Conservation (phyloP, 2,797 vertebrate species). For the Neopelma chrysocephalum region DNA sequence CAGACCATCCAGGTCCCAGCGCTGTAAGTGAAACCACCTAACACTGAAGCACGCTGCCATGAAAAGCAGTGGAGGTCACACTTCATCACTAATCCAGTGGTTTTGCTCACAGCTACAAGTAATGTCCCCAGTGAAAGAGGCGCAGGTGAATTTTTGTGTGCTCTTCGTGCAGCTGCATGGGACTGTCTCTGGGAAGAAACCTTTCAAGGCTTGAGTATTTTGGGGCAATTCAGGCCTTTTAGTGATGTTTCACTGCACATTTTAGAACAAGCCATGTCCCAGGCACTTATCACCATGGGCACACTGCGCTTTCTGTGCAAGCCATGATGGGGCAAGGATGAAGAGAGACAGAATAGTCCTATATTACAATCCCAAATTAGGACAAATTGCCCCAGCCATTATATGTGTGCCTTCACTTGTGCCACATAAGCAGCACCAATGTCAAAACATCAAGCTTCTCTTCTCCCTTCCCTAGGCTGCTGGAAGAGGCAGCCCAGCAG, state of each 20-base stretch:
- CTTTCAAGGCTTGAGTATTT: background rate
- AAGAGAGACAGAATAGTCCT: background rate
- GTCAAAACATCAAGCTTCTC: background rate
- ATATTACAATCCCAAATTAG: background rate
- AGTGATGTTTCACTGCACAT: background rate
- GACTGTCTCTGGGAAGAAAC: background rate
- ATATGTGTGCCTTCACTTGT: background rate
- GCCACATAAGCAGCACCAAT: background rate
- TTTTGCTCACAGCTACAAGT: background rate
- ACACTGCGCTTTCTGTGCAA: background rate
- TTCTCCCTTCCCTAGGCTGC: background rate
- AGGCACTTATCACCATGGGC: accelerated
- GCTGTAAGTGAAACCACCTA: background rate
- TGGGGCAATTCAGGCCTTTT: background rate
- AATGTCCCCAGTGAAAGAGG: background rate
- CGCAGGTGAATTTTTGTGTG: background rate
- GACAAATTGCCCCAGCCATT: background rate
- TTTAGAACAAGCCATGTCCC: background rate
- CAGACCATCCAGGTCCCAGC: background rate
- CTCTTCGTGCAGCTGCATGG: accelerated
- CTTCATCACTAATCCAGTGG: background rate
- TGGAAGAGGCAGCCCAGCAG: background rate
- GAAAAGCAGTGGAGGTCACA: background rate
- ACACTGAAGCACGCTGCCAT: accelerated
- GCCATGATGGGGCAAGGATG: background rate